Conservation (phyloP, 2,113 vertebrate species). For the Cygnus buccinator region DNA sequence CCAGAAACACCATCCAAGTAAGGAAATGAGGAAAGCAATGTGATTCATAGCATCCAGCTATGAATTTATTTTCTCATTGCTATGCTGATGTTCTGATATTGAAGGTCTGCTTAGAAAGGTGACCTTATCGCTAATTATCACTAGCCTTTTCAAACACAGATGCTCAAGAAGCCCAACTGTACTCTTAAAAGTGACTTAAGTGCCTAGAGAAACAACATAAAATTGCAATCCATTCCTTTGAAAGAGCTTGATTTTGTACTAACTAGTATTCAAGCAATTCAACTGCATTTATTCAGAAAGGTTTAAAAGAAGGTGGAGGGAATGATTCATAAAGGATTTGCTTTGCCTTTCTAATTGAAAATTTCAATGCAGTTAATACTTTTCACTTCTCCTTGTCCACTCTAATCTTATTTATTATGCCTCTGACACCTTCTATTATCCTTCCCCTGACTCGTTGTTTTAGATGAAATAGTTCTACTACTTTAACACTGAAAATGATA, state of each 20-base stretch:
- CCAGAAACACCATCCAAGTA: neutral
- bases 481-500: constrained; percentile 63
- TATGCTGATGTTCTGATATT: neutral
- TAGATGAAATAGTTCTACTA: constrained; percentile 56
- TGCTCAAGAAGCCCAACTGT: neutral
- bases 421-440: constrained; percentile 73
- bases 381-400: constrained; percentile 64
- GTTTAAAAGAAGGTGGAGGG: constrained; percentile 12
- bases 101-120: neutral
- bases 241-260: constrained; percentile 5
- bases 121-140: neutral
- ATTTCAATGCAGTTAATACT: constrained; percentile 58
- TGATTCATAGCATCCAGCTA: neutral
- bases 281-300: constrained; percentile 14
- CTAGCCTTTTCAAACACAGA: neutral
- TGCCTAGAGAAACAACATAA: neutral
- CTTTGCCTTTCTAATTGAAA: constrained; percentile 64
- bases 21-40: neutral
- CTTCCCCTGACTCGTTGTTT: constrained; percentile 63
- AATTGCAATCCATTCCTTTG: neutral
- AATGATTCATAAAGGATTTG: constrained; percentile 51
- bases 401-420: constrained; percentile 75
- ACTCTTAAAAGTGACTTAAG: neutral
- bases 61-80: neutral
- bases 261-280: constrained; percentile 13